Conservation (phyloP, 2,113 vertebrate species). For the Elgaria multicarinata region DNA sequence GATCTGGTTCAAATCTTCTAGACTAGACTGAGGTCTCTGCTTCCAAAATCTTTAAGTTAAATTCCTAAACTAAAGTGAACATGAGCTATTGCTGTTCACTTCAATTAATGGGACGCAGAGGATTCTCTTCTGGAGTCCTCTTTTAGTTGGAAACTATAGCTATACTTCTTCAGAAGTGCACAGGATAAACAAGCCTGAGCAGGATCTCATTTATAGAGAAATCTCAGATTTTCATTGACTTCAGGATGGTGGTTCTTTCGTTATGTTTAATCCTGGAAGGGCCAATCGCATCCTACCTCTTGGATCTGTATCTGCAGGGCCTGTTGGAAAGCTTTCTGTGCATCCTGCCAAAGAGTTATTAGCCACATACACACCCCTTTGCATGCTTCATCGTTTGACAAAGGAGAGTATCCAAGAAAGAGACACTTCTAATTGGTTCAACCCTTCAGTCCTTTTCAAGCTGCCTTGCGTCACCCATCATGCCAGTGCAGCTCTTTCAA, state of each 20-base stretch:
- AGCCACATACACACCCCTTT: background rate
- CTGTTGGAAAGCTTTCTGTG: background rate
- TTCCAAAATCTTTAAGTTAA: background rate
- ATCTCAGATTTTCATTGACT: background rate
- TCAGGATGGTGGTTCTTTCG: background rate
- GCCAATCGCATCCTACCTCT: background rate
- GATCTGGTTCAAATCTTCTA: background rate
- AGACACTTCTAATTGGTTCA: background rate
- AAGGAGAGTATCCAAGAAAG: background rate
- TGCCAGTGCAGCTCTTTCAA: background rate
- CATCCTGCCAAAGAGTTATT: conserved; percentile 12
- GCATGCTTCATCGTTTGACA: background rate
- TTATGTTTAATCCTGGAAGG: background rate
- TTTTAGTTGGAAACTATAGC: background rate
- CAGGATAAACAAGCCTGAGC: conserved; percentile 3
- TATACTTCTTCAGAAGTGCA: background rate
- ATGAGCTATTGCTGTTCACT: background rate
- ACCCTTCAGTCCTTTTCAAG: background rate
- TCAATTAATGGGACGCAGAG: background rate
- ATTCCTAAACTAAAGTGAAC: background rate
- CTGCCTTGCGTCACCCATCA: background rate
- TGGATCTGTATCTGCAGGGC: background rate
- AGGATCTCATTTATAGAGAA: background rate
- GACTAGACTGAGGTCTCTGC: background rate
- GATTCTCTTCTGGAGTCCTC: background rate